Evolutionary conservation across 2,888 invertebrate species (phyloP), one percentile per base, ranked within the genome.

Genomic region (Mythimna lalbum): DNA sequence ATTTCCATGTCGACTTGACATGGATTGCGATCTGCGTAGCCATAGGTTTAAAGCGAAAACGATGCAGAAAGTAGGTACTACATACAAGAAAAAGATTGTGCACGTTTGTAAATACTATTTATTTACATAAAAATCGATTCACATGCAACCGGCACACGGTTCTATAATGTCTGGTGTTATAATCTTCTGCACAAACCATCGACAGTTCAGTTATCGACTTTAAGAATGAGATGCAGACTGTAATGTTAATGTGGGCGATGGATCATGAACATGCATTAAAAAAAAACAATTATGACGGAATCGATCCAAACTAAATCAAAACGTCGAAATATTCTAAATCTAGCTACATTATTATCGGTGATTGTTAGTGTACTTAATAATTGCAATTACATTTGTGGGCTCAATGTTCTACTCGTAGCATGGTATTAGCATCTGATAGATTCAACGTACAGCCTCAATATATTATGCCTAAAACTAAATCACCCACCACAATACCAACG

Each of bases 331-430:
- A 73, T 82, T 84, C 76, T 81, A 83, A 80, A 72, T 71, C 87
- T 89, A 87, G 86, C 93, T 94, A 93, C 91, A 79, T 72, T 78
- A 72, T 85, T 87, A 86, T 85, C 82, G 80, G 92, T 94, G 93
- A 90, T 88, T 90, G 93, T 94, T 94, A 93, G 93, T 94, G 90
- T 87, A 89, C 82, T 86, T 77, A 83, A 88, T 84, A 84, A 89
- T 89, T 89, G 90, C 90, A 89, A 89, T 89, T 88, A 91, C 87
- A 86, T 87, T 93, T 93, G 95, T 93, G 95, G 95, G 93, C 94
- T 95, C 94, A 94, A 93, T 92, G 95, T 95, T 94, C 94, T 95
- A 95, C 93, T 89, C 89, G 90, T 92, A 93, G 94, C 94, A 93
- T 93, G 91, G 93, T 90, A 90, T 91, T 91, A 93, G 93, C 93